Conservation (phyloP, 64 coral and sea anemone species). For the Stichodactyla mertensii region DNA sequence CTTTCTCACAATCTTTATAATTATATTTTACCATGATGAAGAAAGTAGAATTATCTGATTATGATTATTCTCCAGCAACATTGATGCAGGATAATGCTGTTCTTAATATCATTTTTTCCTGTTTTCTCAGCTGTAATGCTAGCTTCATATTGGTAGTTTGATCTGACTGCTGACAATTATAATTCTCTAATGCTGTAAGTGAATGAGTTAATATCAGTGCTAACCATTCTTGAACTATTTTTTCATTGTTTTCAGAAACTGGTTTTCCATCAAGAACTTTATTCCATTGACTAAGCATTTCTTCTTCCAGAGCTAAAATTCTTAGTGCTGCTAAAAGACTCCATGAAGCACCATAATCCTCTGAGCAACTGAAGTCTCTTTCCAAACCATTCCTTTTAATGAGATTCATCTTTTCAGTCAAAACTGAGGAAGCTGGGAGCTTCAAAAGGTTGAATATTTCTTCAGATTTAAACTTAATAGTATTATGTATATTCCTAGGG, state of each 20-base stretch:
- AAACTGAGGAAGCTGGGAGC: background rate
- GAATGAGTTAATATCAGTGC: slow-evolving; percentile 9
- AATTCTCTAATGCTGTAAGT: background rate
- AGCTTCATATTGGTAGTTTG: slow-evolving; percentile 10
- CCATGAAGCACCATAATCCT: slow-evolving; percentile 68
- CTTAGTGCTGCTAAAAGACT: slow-evolving; percentile 40
- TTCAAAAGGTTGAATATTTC: slow-evolving; percentile 31
- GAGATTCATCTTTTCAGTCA: slow-evolving; percentile 35
- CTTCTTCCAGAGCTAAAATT: slow-evolving; percentile 63
- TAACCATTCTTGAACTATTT: slow-evolving; percentile 39
- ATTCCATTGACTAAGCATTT: slow-evolving; percentile 30
- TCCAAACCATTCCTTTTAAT: slow-evolving; percentile 49
- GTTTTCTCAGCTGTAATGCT: slow-evolving; percentile 28
- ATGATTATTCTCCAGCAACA: background rate
- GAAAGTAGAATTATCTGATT: too few relatives aligned
- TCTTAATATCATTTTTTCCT: slow-evolving; percentile 41
- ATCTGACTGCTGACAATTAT: background rate
- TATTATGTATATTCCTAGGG: slow-evolving; percentile 62
- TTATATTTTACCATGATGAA: too few relatives aligned
- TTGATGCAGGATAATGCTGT: background rate
- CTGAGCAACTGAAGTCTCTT: slow-evolving; percentile 51
- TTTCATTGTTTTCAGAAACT: slow-evolving; percentile 24
- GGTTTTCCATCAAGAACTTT: slow-evolving; percentile 28
- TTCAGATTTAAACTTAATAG: slow-evolving; percentile 25
- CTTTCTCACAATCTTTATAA: too few relatives aligned